These are phyloP conservation scores for Trogon melanurus DNA, from an alignment of 2,113 vertebrate species.

Conservation along the genomic window DNA sequence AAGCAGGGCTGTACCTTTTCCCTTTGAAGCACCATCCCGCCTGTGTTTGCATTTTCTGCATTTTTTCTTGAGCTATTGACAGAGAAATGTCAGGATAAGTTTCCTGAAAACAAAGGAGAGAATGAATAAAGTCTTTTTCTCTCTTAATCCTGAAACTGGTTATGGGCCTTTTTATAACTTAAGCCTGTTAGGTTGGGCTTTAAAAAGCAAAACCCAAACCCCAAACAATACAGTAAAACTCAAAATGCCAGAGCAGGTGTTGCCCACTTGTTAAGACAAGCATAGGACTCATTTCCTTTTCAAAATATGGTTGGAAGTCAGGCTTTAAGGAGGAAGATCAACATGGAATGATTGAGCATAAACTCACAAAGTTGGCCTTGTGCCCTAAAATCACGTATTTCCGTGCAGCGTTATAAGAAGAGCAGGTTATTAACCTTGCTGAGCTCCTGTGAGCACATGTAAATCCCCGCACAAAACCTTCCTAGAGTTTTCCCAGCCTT, in stretches of 20 bases:
- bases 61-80: not conserved
- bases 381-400: not conserved
- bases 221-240: slow-evolving; percentile 10
- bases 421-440: not conserved
- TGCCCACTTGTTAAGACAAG: slow-evolving; percentile 54
- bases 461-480: not conserved
- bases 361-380: not conserved
- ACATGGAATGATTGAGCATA: not conserved
- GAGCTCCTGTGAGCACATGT: not conserved
- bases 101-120: slow-evolving; percentile 16
- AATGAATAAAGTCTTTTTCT: slow-evolving; percentile 18
- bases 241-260: slow-evolving; percentile 8
- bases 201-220: not conserved
- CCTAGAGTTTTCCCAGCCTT: not conserved
- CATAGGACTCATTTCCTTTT: slow-evolving; percentile 17
- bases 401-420: accelerated
- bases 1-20: not conserved
- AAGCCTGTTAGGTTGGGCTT: not conserved
- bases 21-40: not conserved
- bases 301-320: not conserved
- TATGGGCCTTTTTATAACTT: not conserved
- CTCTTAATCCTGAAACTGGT: not conserved
- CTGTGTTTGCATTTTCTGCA: slow-evolving; percentile 18
- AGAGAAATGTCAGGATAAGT: not conserved
- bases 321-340: slow-evolving; percentile 13